Percentiles rank a stretch among this genome's conserved stretches.
Conservation (phyloP, 2,797 vertebrate species). For the Gallinago nigripennis region DNA sequence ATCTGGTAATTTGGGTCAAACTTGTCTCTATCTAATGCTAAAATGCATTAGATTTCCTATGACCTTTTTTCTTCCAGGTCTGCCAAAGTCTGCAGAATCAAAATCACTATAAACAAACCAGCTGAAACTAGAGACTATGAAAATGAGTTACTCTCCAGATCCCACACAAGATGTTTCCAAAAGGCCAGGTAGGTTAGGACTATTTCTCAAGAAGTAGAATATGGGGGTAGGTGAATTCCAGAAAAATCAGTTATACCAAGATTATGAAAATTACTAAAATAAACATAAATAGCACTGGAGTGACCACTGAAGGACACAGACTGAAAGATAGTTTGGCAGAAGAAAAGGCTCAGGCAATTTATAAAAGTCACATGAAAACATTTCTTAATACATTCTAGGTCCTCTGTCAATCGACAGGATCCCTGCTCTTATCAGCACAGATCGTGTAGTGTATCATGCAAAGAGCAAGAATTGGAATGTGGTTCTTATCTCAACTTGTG, state of each 20-base stretch:
- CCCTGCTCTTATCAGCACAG: not conserved
- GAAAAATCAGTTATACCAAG: not conserved
- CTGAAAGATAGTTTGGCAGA: not conserved
- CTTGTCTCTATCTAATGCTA: not conserved
- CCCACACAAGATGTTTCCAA: not conserved
- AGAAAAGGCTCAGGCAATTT: not conserved
- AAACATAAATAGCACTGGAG: not conserved
- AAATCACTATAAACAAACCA: constrained; percentile 24
- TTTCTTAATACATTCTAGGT: not conserved
- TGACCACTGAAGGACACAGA: not conserved
- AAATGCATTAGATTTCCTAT: not conserved
- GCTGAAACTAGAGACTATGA: constrained; percentile 25
- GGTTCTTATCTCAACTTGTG: constrained; percentile 19
- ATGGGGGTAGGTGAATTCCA: not conserved
- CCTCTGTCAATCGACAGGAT: not conserved
- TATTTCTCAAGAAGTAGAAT: constrained; percentile 11
- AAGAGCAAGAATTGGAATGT: constrained; percentile 10
- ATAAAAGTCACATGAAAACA: not conserved
- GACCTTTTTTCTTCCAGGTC: not conserved
- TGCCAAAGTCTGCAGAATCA: constrained; percentile 5
- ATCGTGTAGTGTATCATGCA: not conserved
- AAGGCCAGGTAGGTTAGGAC: not conserved
- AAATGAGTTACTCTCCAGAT: not conserved
- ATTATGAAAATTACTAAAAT: not conserved
- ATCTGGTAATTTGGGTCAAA: not conserved